Percentiles rank a stretch among this genome's conserved stretches.
phyloP scores from a whole-genome alignment of 2,113 vertebrate species.

The Girardinichthys multiradiatus region DNA sequence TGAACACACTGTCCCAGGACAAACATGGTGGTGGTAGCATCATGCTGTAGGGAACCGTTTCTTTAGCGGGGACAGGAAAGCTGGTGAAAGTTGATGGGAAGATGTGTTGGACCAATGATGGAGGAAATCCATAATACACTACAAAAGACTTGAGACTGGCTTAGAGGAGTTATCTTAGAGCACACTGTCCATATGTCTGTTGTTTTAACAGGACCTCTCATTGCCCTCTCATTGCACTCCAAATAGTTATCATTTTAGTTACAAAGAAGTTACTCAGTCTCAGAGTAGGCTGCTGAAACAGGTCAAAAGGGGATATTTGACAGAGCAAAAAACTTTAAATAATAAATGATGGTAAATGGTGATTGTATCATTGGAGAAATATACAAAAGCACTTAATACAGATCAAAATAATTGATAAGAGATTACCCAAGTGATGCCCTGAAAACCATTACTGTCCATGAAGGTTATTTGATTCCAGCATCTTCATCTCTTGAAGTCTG shows the following conservation, averaged over 20 bases:
- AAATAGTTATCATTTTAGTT: constrained; percentile 55
- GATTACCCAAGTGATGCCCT: too few relatives aligned
- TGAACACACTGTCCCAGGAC: too few relatives aligned
- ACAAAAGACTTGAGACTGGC: too few relatives aligned
- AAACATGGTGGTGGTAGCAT: too few relatives aligned
- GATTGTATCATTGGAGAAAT: background rate
- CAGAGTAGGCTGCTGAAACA: constrained; percentile 2
- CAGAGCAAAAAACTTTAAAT: too few relatives aligned
- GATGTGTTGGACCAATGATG: too few relatives aligned
- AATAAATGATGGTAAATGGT: background rate
- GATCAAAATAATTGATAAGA: background rate
- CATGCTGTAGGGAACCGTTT: too few relatives aligned
- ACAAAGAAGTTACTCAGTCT: constrained; percentile 11
- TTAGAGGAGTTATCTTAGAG: too few relatives aligned
- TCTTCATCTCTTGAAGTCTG: background rate
- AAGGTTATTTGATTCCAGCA: background rate
- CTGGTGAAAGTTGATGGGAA: too few relatives aligned
- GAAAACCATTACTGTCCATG: background rate
- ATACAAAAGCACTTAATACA: background rate
- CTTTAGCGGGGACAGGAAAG: too few relatives aligned
- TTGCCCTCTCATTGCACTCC: constrained; percentile 58
- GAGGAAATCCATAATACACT: too few relatives aligned
- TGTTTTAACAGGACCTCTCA: constrained; percentile 50
- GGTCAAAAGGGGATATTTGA: background rate
- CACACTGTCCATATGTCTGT: constrained; percentile 72